Evolutionary conservation across 2,888 invertebrate species (phyloP).

Genomic region (Cylloceria caligata): DNA sequence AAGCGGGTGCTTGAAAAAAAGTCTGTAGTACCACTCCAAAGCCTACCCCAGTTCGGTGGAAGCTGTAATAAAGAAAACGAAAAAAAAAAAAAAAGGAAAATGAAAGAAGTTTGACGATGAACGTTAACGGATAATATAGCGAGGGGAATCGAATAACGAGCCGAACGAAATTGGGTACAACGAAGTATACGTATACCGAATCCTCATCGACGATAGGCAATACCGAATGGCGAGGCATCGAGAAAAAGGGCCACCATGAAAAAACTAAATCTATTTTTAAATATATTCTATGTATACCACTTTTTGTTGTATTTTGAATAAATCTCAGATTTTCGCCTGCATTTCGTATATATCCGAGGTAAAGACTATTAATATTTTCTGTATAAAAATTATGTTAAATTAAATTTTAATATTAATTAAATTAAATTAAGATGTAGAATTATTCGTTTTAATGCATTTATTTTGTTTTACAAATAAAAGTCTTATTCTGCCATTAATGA

Average conservation of each 20-base stretch:
- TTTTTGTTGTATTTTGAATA: too few relatives aligned
- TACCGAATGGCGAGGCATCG: background rate
- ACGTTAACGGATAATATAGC: too few relatives aligned
- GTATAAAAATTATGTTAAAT: too few relatives aligned
- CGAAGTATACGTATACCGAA: background rate
- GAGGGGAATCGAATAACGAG: conserved; percentile 7
- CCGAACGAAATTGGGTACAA: conserved; percentile 1
- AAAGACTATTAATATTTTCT: too few relatives aligned
- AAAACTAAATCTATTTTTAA: too few relatives aligned
- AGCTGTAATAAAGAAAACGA: conserved; percentile 28
- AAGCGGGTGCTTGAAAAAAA: conserved; percentile 17
- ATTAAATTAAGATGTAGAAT: too few relatives aligned
- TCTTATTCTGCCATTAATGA: too few relatives aligned
- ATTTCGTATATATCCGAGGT: too few relatives aligned
- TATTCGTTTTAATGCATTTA: background rate
- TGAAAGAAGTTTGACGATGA: too few relatives aligned
- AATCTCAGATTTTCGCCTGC: too few relatives aligned
- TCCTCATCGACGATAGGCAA: background rate
- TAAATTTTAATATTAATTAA: too few relatives aligned
- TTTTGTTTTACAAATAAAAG: background rate
- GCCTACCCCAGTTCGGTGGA: background rate
- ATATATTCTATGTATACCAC: too few relatives aligned
- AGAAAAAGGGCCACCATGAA: background rate
- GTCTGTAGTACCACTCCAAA: conserved; percentile 39
- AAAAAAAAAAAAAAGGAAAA: conserved; percentile 21